Evolutionary conservation across 2,113 vertebrate genomes (phyloP), one percentile per base, ranked within the genome.

Genomic region (Rhinoptilus africanus): DNA sequence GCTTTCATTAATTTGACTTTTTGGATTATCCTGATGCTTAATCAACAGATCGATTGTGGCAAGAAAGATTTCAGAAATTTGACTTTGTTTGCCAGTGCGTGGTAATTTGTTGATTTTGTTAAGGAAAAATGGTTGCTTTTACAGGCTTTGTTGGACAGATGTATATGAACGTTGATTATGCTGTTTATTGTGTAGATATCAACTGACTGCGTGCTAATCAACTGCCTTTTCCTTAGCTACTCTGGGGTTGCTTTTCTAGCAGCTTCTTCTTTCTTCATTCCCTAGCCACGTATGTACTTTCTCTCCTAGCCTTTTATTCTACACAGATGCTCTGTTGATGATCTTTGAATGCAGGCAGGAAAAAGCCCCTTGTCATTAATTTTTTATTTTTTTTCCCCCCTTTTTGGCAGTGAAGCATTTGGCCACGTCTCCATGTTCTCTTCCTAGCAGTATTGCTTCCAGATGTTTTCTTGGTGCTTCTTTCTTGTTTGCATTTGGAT

Each of bases 401-500:
- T 62, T 66, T 83, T 91, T 96, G 96, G 82, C 91, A 96, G 26
- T 32, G 53, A 79, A 80, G 47, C 51, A 59, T 94, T 96, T 97
- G 97, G 92, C 96, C 82, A 96, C 63, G 37, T 95, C 93, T 78
- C 83, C 28, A 27, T 72, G 53, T 86, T 96, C 91, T 90, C 59
- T 89, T 96, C 80, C 78, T 81, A 67, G 57, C 47, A 78, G 7
- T 73, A 96, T 95, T 96, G 85, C 60, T 97, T 97, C 97, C 97
- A 97, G 96, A 97, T 98, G 95, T 96, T 97, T 89, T 97, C n/a
- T 48, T 53, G 68, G 72, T 92, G 34, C 53, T 45, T 78, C 90
- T 82, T 72, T 92, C 63, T 89, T 91, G 81, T 86, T 96, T 92
- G 67, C 27, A 0, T 47, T 96, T 89, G 95, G 76, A 63, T 93